Evolutionary conservation across 92 coral and sea anemone genomes (phyloP), one percentile per base, ranked within the genome.

Genomic region (Micromussa lordhowensis): DNA sequence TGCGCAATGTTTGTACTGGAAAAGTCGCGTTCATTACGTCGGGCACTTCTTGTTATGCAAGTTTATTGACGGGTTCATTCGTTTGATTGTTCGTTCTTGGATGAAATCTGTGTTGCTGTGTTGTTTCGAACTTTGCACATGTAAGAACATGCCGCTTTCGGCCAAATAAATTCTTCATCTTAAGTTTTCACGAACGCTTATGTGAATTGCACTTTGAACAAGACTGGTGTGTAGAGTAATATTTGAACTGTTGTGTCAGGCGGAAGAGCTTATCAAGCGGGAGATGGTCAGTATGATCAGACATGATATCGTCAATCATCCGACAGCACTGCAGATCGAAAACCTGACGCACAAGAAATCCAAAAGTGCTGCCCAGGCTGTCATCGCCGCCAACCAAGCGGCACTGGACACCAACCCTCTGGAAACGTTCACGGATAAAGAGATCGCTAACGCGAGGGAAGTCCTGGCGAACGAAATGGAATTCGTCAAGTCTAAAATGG

Each of bases 201-300:
- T 63, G 14, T 24, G n/a, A 63, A 19, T 63, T 63, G 29, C 29
- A 3, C 69, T 63, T 63, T 66, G 1, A 28, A 66, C 14, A 66
- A 22, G 8, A 66, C 11, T 12, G 13, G 12, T 9, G 1, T 1
- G 6, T 12, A 26, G 15, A 26, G 17, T 66, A 8, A 66, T 12
- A 26, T 12, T 2, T 66, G 10, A 19, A 28, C 38, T 73, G n/a
- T 49, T 53, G 78, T 53, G 34, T 68, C 77, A 97, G 99, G 99
- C 99, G 24, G 99, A 97, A 66, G 99, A 97, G 61, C 91, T 97
- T 14, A 97, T 97, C 87, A 97, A 97, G 90, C 93, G 91, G 78
- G 99, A 97, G 80, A 97, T 97, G 99, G 86, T 97, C 6, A 91
- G 84, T 49, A 97, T 97, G 99, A 86, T 97, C 24, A 95, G 99